Evolutionary conservation across 1,140 invertebrate genomes (phyloP), one percentile per base, ranked within the genome.

Genomic region (Trichomalopsis sarcophagae): DNA sequence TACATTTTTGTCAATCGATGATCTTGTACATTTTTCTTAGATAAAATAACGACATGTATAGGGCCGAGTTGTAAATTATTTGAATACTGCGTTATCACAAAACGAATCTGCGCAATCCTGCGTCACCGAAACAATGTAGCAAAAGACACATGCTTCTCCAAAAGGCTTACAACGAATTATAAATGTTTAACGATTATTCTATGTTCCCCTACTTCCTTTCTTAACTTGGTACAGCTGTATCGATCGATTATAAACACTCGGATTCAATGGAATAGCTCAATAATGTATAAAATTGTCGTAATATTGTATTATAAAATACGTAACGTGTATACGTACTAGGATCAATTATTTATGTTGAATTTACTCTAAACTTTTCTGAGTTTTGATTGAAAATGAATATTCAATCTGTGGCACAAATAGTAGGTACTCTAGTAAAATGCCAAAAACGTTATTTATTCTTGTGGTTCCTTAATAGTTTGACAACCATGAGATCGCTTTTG

Each of bases 281-380:
- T 78, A 68, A 66, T 75, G 68, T 44, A 79, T 50, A 74, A 85
- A 85, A 85, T 23, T 40, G 7, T 81, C 27, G 75, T 27, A 68
- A 76, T 81, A 75, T 47, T 75, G 36, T 1, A 40, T 85, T 85
- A 85, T 68, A 85, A 80, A 85, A 81, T 79, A 73, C 50, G 23
- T 81, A 47, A 66, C 2, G 33, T 68, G 7, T 69, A 40, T 47
- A 74, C 50, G 50, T 40, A 75, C 68, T 66, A 73, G 40, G 13
- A 68, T 44, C 2, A 33, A 23, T 75, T 85, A 75, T 80, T 44
- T 79, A 23, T 74, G 23, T 62, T 40, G 6, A 5, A n/a, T 21
- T 79, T 73, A 79, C 30, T 78, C 47, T 83, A 71, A 30, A 17
- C 68, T 71, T 71, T 10, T 71, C 1, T 7, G 4, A 23, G 71